Conservation (phyloP, 2,113 vertebrate species). For the Macroglossus sobrinus region DNA sequence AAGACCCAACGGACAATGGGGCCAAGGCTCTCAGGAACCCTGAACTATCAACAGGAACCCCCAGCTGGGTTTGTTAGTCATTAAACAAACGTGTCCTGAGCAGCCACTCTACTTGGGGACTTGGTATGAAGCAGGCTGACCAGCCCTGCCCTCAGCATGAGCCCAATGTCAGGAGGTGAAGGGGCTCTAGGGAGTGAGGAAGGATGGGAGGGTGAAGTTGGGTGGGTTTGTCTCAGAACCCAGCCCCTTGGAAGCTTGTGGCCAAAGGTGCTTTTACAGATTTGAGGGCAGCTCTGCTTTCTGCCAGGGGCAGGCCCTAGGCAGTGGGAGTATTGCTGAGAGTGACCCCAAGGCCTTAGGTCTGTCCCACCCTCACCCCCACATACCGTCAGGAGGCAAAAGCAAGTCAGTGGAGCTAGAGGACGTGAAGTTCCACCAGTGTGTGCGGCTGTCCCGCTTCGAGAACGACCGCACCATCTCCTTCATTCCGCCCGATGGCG, state of each 20-base stretch:
- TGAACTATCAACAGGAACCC: accelerated
- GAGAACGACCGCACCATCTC: constrained; percentile 95
- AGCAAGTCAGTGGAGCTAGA: constrained; percentile 94
- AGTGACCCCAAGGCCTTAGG: neutral
- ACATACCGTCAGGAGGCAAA: constrained; percentile 84
- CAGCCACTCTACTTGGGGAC: neutral
- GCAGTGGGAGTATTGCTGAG: neutral
- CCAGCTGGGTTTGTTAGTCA: neutral
- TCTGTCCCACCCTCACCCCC: neutral
- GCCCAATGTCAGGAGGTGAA: accelerated
- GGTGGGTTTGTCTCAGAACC: neutral
- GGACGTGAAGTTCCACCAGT: constrained; percentile 97
- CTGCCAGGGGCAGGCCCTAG: neutral
- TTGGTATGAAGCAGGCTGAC: neutral
- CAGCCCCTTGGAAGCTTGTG: accelerated
- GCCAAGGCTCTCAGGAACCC: neutral
- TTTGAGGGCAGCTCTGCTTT: neutral
- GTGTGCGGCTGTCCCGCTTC: constrained; percentile 93
- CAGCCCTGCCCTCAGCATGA: neutral
- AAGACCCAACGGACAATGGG: neutral
- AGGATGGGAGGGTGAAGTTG: neutral
- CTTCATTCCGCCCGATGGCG: constrained; percentile 94
- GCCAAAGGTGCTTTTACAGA: neutral
- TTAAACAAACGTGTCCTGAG: neutral
- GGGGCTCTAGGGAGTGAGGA: accelerated